Evolutionary conservation across 2,888 invertebrate species (phyloP).

Genomic region (Bimastos eiseni): DNA sequence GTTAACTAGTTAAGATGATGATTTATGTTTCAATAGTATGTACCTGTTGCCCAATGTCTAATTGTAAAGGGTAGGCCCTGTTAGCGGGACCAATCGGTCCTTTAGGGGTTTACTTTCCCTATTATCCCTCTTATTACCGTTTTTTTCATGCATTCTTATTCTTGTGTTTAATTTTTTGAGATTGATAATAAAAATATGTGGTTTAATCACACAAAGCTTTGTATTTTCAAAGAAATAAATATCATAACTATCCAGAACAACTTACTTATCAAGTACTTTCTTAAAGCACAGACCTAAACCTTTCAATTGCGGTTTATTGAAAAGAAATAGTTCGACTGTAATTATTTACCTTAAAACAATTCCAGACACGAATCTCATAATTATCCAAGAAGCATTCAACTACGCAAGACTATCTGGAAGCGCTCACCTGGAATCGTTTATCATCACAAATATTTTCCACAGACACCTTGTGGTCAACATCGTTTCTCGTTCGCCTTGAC

Average conservation of each 20-base stretch:
- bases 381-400: not conserved
- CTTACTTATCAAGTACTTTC: not conserved
- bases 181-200: too few relatives aligned
- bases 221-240: too few relatives aligned
- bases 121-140: too few relatives aligned
- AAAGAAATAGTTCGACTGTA: not conserved
- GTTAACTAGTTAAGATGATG: too few relatives aligned
- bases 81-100: too few relatives aligned
- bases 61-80: too few relatives aligned
- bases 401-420: not conserved
- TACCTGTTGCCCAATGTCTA: too few relatives aligned
- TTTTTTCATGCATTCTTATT: too few relatives aligned
- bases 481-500: not conserved
- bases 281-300: not conserved
- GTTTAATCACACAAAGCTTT: too few relatives aligned
- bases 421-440: not conserved
- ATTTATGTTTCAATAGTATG: too few relatives aligned
- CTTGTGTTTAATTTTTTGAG: too few relatives aligned
- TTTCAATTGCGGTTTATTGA: not conserved
- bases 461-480: not conserved
- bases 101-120: too few relatives aligned
- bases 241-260: not conserved
- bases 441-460: not conserved
- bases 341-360: not conserved
- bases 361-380: not conserved